phyloP scores from a whole-genome alignment of 2,888 invertebrate genomes.

The Dryobotodes eremita region DNA sequence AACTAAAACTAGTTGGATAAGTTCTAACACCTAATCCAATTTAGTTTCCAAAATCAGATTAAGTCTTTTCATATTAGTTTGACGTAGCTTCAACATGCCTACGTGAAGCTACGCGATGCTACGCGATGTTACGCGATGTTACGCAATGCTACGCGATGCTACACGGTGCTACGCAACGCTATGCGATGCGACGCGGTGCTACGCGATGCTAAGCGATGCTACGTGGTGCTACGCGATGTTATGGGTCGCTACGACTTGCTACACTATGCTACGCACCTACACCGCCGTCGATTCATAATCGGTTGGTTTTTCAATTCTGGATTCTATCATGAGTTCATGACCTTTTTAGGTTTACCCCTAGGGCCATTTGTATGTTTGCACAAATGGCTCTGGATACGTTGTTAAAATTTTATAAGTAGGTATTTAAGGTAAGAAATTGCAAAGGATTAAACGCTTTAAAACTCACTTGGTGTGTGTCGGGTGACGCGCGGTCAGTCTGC shows the following conservation, averaged over 20 bases:
- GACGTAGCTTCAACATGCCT: not conserved
- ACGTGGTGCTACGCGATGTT: not conserved
- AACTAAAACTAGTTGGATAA: not conserved
- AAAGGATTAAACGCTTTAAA: not conserved
- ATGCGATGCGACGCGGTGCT: not conserved
- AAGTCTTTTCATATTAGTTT: not conserved
- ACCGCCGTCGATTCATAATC: not conserved
- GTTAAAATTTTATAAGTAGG: not conserved
- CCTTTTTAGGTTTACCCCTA: not conserved
- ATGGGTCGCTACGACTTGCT: not conserved
- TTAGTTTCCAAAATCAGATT: conserved; percentile 7
- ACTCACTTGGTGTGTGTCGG: conserved; percentile 88
- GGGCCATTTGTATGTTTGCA: not conserved
- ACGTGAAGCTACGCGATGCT: not conserved
- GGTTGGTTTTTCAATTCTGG: not conserved
- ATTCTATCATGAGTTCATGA: not conserved
- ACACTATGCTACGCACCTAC: not conserved
- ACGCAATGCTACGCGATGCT: not conserved
- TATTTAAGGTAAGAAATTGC: not conserved
- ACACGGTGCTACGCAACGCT: not conserved
- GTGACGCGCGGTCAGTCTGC: conserved; percentile 84
- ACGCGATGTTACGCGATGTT: not conserved
- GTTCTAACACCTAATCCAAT: not conserved
- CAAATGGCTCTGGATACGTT: not conserved
- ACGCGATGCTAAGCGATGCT: not conserved